Evolutionary conservation across 2,113 vertebrate genomes (phyloP), one percentile per base, ranked within the genome.

Genomic region (Carettochelys insculpta): DNA sequence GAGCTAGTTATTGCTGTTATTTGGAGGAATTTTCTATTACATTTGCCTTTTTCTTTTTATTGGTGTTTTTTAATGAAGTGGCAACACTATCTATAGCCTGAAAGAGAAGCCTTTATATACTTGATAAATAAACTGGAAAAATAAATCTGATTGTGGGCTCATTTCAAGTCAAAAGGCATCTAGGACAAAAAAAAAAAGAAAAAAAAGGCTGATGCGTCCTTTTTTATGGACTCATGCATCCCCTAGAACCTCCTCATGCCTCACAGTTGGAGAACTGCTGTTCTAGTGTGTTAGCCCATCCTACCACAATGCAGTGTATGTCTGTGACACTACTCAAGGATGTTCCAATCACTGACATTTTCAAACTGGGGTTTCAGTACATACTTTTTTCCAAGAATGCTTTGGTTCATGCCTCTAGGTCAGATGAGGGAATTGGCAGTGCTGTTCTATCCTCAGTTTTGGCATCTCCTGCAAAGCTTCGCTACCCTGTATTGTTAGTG

Each of bases 151-250:
- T 54, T 79, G 1, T 91, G 8, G 54, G 22, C 16, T 71, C 6
- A 2, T 10, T 29, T 47, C 75, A 31, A 76, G 48, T 7, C 41
- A 68, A 47, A 83, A 9, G 13, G 77, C 79, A 90, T 10, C 5
- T 0, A 0, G 38, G 13, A 34, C 54, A 77, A 38, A 90, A 77
- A 25, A 80, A 24, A 11, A 50, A n/a, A n/a, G n/a, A n/a, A n/a
- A n/a, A n/a, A n/a, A n/a, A n/a, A n/a, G n/a, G n/a, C n/a, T n/a
- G n/a, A n/a, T n/a, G n/a, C n/a, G n/a, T n/a, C n/a, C n/a, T n/a
- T n/a, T n/a, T n/a, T n/a, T n/a, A n/a, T n/a, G n/a, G n/a, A n/a
- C n/a, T n/a, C n/a, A n/a, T n/a, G n/a, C n/a, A n/a, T n/a, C n/a
- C n/a, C n/a, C n/a, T n/a, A n/a, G n/a, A 56, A 54, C 53, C 24